phyloP scores from a whole-genome alignment of 2,113 vertebrate species.

The Apistogramma diplotaenia region DNA sequence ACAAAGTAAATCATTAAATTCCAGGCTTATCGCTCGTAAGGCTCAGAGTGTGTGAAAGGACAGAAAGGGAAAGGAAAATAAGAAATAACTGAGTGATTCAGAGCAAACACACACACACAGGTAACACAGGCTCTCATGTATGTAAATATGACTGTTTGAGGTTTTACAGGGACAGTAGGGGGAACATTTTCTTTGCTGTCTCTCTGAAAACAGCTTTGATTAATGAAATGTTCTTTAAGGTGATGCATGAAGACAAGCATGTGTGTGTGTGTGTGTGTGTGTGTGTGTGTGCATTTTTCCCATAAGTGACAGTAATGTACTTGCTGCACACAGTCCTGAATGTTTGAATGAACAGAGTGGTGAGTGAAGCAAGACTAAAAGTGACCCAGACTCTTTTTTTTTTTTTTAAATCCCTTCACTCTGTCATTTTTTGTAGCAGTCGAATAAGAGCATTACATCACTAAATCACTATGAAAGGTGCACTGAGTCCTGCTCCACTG shows the following conservation, averaged over 20 bases:
- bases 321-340: not conserved
- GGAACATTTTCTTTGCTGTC: not conserved
- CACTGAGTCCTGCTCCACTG: conserved; percentile 17
- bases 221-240: not conserved
- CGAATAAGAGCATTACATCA: conserved; percentile 43
- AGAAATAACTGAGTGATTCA: not conserved
- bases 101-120: not conserved
- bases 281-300: not conserved
- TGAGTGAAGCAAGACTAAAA: conserved; percentile 19
- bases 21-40: not conserved
- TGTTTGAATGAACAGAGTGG: not conserved
- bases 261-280: not conserved
- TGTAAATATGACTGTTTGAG: too few species aligned
- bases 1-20: not conserved
- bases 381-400: conserved; percentile 17
- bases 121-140: not conserved
- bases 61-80: not conserved
- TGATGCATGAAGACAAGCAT: not conserved
- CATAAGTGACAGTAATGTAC: not conserved
- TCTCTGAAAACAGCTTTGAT: not conserved
- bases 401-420: not conserved
- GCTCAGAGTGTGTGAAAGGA: not conserved
- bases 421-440: conserved; percentile 7
- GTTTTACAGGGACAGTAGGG: not conserved
- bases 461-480: conserved; percentile 15